Percentiles rank a stretch among this genome's conserved stretches.
These are phyloP conservation scores for Tryphoninae sp. DNA, from an alignment of 2,888 invertebrate genomes.

Conservation along the genomic window DNA sequence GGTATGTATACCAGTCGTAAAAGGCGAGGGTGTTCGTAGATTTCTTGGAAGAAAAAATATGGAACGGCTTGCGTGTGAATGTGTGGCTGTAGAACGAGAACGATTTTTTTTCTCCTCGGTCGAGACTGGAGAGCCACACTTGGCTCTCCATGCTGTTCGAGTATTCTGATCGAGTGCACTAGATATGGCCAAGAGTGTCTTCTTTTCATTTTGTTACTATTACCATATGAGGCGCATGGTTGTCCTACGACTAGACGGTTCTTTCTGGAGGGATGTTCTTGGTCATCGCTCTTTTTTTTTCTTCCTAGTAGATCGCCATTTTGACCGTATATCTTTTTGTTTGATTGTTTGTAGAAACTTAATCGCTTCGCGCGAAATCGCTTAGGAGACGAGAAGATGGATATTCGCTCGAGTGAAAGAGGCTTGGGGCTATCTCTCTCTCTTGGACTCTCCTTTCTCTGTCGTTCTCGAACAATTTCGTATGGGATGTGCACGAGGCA, in stretches of 20 bases:
- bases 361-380: conserved; percentile 19
- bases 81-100: neutral
- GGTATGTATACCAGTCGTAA: too few species aligned
- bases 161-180: too few species aligned
- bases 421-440: conserved; percentile 9
- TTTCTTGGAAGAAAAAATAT: conserved; percentile 2
- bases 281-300: neutral
- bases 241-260: too few species aligned
- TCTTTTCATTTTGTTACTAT: too few species aligned
- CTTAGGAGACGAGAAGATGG: conserved; percentile 2
- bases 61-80: neutral
- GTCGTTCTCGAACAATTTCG: neutral
- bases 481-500: conserved; percentile 39
- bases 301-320: conserved; percentile 14
- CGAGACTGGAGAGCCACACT: too few species aligned
- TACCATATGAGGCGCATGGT: too few species aligned
- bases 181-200: too few species aligned
- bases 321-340: too few species aligned
- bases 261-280: neutral
- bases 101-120: neutral
- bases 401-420: conserved; percentile 4
- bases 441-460: neutral
- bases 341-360: neutral
- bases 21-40: neutral
- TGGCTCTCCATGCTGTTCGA: too few species aligned